Percentiles rank a stretch among this genome's conserved stretches.
These are phyloP conservation scores for Chrysodeixis includens DNA, from an alignment of 2,888 invertebrate species.

Conservation along the genomic window DNA sequence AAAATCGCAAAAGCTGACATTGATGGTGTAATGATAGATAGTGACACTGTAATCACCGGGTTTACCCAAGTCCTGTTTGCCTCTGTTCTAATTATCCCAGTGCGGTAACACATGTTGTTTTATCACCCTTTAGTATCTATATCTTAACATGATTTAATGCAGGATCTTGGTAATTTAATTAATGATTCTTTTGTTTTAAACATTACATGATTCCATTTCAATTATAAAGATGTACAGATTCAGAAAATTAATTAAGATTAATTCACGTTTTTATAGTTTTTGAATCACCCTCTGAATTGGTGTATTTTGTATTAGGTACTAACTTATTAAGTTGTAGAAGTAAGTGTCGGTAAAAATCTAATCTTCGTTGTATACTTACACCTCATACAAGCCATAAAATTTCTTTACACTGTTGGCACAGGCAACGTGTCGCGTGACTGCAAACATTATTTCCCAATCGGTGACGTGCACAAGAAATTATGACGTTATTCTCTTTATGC, in stretches of 20 bases:
- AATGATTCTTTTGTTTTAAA: slow-evolving; percentile 42
- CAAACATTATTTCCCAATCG: slow-evolving; percentile 73
- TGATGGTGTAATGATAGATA: slow-evolving; percentile 55
- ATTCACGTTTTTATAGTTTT: not conserved
- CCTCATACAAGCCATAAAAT: slow-evolving; percentile 28
- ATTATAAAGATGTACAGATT: not conserved
- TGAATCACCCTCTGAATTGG: no score
- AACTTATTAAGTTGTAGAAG: not conserved
- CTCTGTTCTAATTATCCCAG: slow-evolving; percentile 43
- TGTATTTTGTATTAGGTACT: no score
- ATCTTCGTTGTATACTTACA: slow-evolving; percentile 22
- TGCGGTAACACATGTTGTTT: slow-evolving; percentile 29
- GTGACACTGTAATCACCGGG: slow-evolving; percentile 60
- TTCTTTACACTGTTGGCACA: slow-evolving; percentile 54
- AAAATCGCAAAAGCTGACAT: slow-evolving; percentile 34
- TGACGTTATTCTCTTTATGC: slow-evolving; percentile 73
- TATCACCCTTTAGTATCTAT: slow-evolving; percentile 39
- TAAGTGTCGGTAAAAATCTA: slow-evolving; percentile 27
- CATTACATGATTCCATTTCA: slow-evolving; percentile 8
- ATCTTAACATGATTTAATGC: slow-evolving; percentile 43
- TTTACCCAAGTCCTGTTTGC: slow-evolving; percentile 76
- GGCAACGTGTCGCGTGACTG: slow-evolving; percentile 70
- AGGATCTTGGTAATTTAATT: slow-evolving; percentile 50
- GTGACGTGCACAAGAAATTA: slow-evolving; percentile 80
- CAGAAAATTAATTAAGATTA: not conserved